Base-by-base conservation (phyloP, 2,797 vertebrate genomes). In the Valencia hispanica region DNA sequence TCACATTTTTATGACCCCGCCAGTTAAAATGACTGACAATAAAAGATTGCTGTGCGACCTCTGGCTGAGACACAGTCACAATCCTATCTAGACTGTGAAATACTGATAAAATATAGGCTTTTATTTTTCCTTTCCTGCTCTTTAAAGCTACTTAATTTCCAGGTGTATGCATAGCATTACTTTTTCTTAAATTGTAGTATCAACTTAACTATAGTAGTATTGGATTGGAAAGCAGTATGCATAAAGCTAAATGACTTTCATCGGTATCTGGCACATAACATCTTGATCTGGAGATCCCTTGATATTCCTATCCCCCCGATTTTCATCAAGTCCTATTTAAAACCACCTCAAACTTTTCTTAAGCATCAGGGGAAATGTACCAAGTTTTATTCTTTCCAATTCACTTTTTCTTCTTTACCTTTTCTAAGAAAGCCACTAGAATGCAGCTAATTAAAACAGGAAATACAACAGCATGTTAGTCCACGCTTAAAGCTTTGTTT, bases 401-500 rank as follows among this genome's bases (percentile, higher is more conserved):
- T 73, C 80, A 84, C 79, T 84, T 87, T 36, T 43, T 80, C 86
- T 83, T 83, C 84, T 91, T 72, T 4, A 57, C 25, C 15, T 41
- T 53, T 53, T 55, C 30, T 27, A 43, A 57, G 20, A 25, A 72
- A 22, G 30, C 32, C 18, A 50, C 86, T 77, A 73, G 78, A 70
- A 53, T 45, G 1, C 1, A 41, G 57, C 22, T 30, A 75, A 80
- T 72, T 73, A 83, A 81, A 79, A 59, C 22, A 27, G 48, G 25
- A 78, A 81, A 79, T 84, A 85, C 48, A 86, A 65, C 68, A 78
- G 43, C 43, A 53, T 80, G 59, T 80, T 81, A 12, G 63, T 5
- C 8, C 48, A 43, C 75, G 36, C 70, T 87, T 86, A 83, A 87
- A 87, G 70, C 81, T 73, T 79, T 80, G 79, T 86, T 91, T 91